These are phyloP conservation scores for Otis tarda DNA, from an alignment of 2,113 vertebrate species.

Conservation along the genomic window DNA sequence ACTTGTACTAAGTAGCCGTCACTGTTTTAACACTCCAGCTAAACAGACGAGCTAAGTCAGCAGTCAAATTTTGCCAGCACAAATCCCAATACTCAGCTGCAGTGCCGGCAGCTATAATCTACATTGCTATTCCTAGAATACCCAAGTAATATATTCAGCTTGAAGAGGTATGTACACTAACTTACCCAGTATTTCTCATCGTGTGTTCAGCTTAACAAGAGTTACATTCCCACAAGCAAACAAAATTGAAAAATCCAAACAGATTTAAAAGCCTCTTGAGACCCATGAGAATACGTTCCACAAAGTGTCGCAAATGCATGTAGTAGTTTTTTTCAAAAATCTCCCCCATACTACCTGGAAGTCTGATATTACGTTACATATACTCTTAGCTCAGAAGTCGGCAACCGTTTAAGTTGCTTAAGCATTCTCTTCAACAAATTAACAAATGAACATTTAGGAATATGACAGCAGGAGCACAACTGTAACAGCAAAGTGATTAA, in stretches of 20 bases:
- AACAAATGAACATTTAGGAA: conserved; percentile 39
- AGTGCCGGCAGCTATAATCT: background rate
- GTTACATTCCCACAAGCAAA: background rate
- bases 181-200: background rate
- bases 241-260: background rate
- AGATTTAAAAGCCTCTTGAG: background rate
- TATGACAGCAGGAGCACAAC: conserved; percentile 37
- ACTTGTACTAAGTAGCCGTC: background rate
- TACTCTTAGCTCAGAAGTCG: background rate
- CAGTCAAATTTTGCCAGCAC: background rate
- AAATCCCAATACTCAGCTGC: background rate
- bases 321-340: background rate
- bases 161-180: background rate
- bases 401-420: background rate
- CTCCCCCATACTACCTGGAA: background rate
- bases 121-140: background rate
- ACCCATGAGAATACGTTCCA: background rate
- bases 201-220: background rate
- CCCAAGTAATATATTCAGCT: accelerated
- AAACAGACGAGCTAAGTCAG: background rate
- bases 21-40: background rate
- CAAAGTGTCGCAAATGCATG: background rate
- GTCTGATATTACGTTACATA: background rate
- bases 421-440: conserved; percentile 45
- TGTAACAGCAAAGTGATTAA: conserved; percentile 40